Conservation (phyloP, 2,797 vertebrate genomes). For the Molossus alvarezi region DNA sequence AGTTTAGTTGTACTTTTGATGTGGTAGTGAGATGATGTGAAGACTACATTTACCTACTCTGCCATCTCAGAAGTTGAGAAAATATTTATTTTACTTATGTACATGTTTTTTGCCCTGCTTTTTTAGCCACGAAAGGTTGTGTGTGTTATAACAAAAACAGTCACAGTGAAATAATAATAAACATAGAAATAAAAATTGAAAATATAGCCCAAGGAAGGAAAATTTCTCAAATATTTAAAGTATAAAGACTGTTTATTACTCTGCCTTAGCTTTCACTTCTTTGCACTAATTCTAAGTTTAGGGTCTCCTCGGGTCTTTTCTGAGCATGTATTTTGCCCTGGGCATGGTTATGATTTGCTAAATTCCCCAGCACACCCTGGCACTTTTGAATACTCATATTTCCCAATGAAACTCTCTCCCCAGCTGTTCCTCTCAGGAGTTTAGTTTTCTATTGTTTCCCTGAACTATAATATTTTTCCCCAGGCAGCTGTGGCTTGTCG, state of each 20-base stretch:
- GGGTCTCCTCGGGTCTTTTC: too few relatives aligned
- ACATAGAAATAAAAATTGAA: constrained; percentile 17
- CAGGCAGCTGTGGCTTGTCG: not conserved
- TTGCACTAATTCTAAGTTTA: too few relatives aligned
- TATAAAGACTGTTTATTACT: not conserved
- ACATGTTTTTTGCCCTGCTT: not conserved
- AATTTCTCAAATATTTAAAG: not conserved
- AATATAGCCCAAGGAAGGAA: not conserved
- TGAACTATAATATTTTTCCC: not conserved
- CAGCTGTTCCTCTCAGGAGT: not conserved
- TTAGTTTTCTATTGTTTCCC: not conserved
- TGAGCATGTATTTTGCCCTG: too few relatives aligned
- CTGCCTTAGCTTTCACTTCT: not conserved
- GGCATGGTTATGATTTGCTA: not conserved
- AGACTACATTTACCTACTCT: not conserved
- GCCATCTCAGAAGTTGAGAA: not conserved
- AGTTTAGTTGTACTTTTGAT: not conserved
- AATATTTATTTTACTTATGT: constrained; percentile 33
- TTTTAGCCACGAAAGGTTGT: constrained; percentile 38
- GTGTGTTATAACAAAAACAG: constrained; percentile 51
- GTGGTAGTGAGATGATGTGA: not conserved
- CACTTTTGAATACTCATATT: not conserved
- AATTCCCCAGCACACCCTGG: not conserved
- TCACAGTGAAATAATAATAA: constrained; percentile 35
- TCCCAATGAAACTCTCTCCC: not conserved